phyloP scores from a whole-genome alignment of 1,140 invertebrate genomes.

The Druon quercuslanigerum region DNA sequence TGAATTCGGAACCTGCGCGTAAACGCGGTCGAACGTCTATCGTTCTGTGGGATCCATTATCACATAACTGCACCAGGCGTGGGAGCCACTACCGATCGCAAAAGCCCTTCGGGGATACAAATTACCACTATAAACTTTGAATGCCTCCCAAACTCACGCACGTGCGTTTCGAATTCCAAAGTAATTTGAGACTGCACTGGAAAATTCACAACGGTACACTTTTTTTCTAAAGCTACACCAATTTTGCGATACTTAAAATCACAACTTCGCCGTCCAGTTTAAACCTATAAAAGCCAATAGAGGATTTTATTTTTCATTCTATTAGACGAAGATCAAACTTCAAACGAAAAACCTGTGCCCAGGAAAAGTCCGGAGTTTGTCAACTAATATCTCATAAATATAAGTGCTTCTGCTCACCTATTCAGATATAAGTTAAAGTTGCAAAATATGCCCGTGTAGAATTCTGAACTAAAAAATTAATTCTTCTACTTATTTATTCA shows the following conservation, averaged over 20 bases:
- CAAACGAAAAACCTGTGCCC: too few species aligned
- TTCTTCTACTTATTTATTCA: too few species aligned
- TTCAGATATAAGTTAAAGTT: too few species aligned
- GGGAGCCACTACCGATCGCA: conserved; percentile 52
- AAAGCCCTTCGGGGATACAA: conserved; percentile 47
- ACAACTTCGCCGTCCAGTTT: neutral
- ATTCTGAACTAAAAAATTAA: too few species aligned
- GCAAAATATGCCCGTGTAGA: too few species aligned
- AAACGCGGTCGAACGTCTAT: conserved; percentile 24
- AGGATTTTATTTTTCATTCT: too few species aligned
- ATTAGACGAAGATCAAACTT: too few species aligned
- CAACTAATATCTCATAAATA: too few species aligned
- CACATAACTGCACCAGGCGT: conserved; percentile 52
- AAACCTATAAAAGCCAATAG: too few species aligned
- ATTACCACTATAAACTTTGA: conserved; percentile 62
- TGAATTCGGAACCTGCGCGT: conserved; percentile 33
- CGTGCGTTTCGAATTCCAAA: conserved; percentile 50
- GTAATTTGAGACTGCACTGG: conserved; percentile 26
- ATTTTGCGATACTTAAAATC: neutral
- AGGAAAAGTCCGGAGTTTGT: too few species aligned
- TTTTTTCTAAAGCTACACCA: neutral
- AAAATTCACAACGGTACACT: neutral
- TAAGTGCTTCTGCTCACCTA: too few species aligned
- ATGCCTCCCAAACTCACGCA: conserved; percentile 51
- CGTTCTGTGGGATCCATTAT: conserved; percentile 47